Percentiles rank a stretch among this genome's conserved stretches.
Evolutionary conservation across 2,113 vertebrate species (phyloP).

Genomic region (Sinocyclocheilus anophthalmus): DNA sequence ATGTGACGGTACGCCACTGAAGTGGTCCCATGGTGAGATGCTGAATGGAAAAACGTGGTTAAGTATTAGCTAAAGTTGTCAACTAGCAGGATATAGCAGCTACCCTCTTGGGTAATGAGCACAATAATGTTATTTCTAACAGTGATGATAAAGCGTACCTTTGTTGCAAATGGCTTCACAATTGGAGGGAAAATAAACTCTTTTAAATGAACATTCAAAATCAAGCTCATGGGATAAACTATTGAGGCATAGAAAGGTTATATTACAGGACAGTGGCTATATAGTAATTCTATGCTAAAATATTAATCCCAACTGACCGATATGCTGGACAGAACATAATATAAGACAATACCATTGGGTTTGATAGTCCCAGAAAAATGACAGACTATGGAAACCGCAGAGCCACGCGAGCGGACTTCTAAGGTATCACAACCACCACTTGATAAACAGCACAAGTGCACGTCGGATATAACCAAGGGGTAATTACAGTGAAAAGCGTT

Average conservation of each 20-base stretch:
- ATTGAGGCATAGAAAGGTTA: neutral
- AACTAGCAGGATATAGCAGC: neutral
- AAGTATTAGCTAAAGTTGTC: slow-evolving; percentile 9
- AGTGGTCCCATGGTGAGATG: neutral
- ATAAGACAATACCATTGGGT: too few species aligned
- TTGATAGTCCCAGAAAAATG: too few species aligned
- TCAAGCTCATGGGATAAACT: too few species aligned
- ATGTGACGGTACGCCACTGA: neutral
- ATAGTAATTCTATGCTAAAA: neutral
- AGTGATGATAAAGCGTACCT: neutral
- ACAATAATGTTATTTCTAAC: neutral
- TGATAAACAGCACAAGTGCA: too few species aligned
- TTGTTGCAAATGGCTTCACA: neutral
- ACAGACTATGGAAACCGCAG: too few species aligned
- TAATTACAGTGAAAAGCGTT: too few species aligned
- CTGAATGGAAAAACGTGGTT: neutral
- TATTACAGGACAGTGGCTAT: too few species aligned
- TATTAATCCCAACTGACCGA: neutral
- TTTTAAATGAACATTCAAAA: slow-evolving; percentile 1
- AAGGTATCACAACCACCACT: too few species aligned
- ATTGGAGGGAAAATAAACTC: neutral
- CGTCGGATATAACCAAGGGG: too few species aligned
- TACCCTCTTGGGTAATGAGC: neutral
- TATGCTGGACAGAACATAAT: too few species aligned
- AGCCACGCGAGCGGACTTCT: too few species aligned